Conservation (phyloP, 2,113 vertebrate genomes). For the Macroglossus sobrinus region DNA sequence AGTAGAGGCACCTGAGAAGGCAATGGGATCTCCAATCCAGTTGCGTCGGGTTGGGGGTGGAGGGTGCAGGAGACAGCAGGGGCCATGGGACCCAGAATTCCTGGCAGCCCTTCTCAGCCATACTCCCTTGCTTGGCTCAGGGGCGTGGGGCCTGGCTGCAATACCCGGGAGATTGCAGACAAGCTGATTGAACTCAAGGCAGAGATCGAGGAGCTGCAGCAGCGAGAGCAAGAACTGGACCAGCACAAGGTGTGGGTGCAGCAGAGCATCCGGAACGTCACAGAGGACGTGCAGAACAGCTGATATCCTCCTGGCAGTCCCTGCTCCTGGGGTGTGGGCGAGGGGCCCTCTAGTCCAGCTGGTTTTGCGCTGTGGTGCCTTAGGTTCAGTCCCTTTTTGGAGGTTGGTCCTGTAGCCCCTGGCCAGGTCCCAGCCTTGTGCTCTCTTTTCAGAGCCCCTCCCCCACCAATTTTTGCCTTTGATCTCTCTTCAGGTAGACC, state of each 20-base stretch:
- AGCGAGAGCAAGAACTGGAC: constrained; percentile 94
- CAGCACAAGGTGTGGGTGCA: constrained; percentile 99
- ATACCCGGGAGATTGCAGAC: constrained; percentile 97
- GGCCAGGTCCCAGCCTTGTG: not conserved
- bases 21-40: not conserved
- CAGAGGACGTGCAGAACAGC: constrained; percentile 96
- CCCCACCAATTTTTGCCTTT: not conserved
- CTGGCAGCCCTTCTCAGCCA: not conserved
- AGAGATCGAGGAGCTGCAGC: constrained; percentile 94
- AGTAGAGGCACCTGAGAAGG: constrained; percentile 75
- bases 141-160: constrained; percentile 98
- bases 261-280: constrained; percentile 98
- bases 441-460: not conserved
- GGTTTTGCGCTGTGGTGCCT: constrained; percentile 2
- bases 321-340: not conserved
- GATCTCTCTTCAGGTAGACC: not conserved
- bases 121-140: constrained; percentile 75
- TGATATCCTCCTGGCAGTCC: constrained; percentile 91
- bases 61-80: not conserved
- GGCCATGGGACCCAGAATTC: not conserved
- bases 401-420: not conserved
- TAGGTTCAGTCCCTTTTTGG: not conserved
- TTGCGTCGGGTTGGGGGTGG: not conserved
- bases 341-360: constrained; percentile 1
- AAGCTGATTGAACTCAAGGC: constrained; percentile 98